These are phyloP conservation scores for Habropoda laboriosa DNA, from an alignment of 1,140 invertebrate species.

Conservation along the genomic window DNA sequence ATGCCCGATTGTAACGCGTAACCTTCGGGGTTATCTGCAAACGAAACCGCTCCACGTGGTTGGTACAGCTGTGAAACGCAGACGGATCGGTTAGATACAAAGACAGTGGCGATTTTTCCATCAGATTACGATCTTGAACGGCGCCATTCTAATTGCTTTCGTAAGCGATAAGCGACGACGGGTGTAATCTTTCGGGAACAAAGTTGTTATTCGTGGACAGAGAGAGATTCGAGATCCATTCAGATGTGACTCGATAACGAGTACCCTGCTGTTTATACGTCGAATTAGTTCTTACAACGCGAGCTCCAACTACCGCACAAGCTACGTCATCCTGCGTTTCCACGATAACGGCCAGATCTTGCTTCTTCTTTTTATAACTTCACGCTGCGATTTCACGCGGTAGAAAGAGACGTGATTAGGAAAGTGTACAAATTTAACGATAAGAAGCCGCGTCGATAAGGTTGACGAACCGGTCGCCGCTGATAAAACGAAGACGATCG, in stretches of 20 bases:
- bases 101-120: background rate
- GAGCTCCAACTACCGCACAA: background rate
- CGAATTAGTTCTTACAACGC: background rate
- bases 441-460: background rate
- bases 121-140: background rate
- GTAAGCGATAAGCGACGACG: background rate
- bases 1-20: background rate
- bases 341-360: background rate
- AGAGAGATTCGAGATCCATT: background rate
- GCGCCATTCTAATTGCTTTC: background rate
- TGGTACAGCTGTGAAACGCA: too few species aligned
- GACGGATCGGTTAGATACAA: background rate
- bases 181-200: background rate
- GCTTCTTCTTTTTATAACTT: too few species aligned
- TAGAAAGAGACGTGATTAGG: background rate
- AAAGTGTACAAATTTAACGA: background rate
- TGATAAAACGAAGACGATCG: background rate
- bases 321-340: background rate
- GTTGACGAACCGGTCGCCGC: background rate
- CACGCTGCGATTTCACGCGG: too few species aligned
- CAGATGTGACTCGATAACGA: background rate
- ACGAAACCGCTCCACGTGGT: background rate
- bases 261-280: background rate
- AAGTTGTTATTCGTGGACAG: background rate
- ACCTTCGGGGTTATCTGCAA: slow-evolving; percentile 23